A percentile compares a stretch with the other conserved stretches of the same genome.
Evolutionary conservation across 30 jellyfish, hydroid and myxozoan genomes (phyloP).

Genomic region (Chrysaora quinquecirrha): DNA sequence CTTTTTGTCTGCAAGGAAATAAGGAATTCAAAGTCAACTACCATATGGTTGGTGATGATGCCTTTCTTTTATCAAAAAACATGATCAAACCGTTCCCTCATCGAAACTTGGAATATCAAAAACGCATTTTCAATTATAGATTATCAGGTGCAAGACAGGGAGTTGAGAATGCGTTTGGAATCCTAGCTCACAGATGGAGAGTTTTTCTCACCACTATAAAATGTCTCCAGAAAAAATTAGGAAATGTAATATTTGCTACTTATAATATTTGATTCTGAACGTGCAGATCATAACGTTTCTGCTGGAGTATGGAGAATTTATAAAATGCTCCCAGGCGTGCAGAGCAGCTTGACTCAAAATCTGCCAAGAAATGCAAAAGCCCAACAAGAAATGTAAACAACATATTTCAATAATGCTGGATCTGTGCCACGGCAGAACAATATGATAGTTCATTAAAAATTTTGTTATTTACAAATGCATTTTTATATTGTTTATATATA

Average conservation of each 20-base stretch:
- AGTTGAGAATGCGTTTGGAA: background rate
- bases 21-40: background rate
- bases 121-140: background rate
- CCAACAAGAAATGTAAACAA: background rate
- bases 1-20: background rate
- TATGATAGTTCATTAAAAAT: no score
- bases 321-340: background rate
- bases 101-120: background rate
- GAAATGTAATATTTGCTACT: background rate
- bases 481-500: no score
- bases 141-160: background rate
- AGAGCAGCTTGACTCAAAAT: background rate
- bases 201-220: background rate
- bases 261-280: background rate
- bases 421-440: background rate
- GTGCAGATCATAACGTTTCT: background rate
- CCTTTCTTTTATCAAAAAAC: background rate
- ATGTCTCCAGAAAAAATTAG: background rate
- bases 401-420: background rate
- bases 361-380: background rate
- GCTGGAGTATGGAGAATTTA: background rate
- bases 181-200: background rate
- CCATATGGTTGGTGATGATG: background rate
- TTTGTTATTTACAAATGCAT: no score
- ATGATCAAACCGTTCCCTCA: background rate